These are phyloP conservation scores for Andrena chrysosceles DNA, from an alignment of 2,888 invertebrate species.

Conservation along the genomic window DNA sequence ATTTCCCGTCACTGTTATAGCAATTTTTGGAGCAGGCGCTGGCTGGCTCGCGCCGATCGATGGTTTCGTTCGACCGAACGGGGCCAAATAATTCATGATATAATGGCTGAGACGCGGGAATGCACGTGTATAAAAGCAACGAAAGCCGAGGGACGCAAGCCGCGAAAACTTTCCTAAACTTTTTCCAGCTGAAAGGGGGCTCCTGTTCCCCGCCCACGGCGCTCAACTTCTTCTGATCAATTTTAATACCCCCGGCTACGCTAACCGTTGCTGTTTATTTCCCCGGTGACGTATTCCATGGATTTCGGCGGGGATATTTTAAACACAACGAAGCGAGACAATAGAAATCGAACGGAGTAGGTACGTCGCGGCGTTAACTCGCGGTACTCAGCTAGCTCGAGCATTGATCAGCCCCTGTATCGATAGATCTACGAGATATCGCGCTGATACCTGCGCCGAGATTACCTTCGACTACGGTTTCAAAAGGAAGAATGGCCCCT, in stretches of 20 bases:
- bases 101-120: slow-evolving; percentile 40
- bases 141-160: slow-evolving; percentile 47
- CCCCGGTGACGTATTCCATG: not conserved
- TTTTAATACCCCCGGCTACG: slow-evolving; percentile 11
- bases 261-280: not conserved
- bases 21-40: slow-evolving; percentile 45
- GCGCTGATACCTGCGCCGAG: slow-evolving; percentile 7
- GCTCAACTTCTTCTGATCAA: slow-evolving; percentile 26
- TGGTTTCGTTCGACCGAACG: slow-evolving; percentile 66
- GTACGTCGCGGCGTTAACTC: not conserved
- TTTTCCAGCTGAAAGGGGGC: not conserved
- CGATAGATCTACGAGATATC: slow-evolving; percentile 7
- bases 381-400: not conserved
- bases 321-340: not conserved
- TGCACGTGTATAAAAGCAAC: slow-evolving; percentile 34
- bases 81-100: slow-evolving; percentile 72
- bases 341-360: slow-evolving; percentile 12
- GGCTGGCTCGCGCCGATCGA: slow-evolving; percentile 58
- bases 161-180: slow-evolving; percentile 40
- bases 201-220: not conserved
- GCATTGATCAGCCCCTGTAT: not conserved
- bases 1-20: slow-evolving; percentile 22
- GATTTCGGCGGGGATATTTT: not conserved
- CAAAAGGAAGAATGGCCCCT: slow-evolving; percentile 44
- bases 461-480: slow-evolving; percentile 33